Conservation (phyloP, 1,140 invertebrate genomes). For the Drosophila virilis region DNA sequence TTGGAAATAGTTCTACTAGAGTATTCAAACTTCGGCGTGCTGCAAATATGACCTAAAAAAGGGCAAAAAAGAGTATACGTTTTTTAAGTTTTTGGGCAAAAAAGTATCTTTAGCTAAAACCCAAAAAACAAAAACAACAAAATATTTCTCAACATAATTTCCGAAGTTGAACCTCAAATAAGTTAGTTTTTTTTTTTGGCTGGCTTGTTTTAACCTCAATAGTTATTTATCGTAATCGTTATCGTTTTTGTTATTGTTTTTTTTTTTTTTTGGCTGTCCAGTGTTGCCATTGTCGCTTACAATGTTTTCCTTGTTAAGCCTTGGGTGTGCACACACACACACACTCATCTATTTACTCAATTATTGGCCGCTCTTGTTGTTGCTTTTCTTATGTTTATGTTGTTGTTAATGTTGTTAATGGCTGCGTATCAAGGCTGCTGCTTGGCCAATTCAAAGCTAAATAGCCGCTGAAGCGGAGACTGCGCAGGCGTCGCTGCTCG, state of each 20-base stretch:
- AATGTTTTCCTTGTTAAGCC: constrained; percentile 27
- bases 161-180: neutral
- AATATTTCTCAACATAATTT: too few species aligned
- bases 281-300: constrained; percentile 9
- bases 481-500: constrained; percentile 54
- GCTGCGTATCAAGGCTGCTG: constrained; percentile 51
- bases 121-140: too few species aligned
- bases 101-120: too few species aligned
- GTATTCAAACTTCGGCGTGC: too few species aligned
- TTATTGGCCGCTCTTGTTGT: neutral
- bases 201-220: neutral
- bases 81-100: too few species aligned
- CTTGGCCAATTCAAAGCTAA: constrained; percentile 46
- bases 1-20: too few species aligned
- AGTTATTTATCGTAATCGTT: constrained; percentile 4
- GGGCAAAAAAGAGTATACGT: too few species aligned
- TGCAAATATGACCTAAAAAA: too few species aligned
- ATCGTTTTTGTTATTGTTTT: constrained; percentile 20
- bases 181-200: neutral
- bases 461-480: constrained; percentile 46
- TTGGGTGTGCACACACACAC: constrained; percentile 10
- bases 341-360: constrained; percentile 14
- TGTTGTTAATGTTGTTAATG: constrained; percentile 41
- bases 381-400: constrained; percentile 17
- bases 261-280: constrained; percentile 7